These are phyloP conservation scores for Sinopyrophorus schimmeli DNA, from an alignment of 2,888 invertebrate species.

Conservation along the genomic window DNA sequence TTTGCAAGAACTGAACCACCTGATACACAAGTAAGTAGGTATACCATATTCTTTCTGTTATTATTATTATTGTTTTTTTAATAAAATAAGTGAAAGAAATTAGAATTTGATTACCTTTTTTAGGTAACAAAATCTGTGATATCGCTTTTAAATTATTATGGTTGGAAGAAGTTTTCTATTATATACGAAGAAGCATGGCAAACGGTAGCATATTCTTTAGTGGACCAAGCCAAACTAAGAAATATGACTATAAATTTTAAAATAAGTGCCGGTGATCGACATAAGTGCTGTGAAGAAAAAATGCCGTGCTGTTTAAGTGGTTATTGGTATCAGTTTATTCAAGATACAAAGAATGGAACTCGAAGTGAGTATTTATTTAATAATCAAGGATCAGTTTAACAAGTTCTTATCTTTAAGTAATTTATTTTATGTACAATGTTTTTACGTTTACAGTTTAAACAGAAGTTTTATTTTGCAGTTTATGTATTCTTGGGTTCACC, in stretches of 20 bases:
- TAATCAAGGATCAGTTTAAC: too few relatives aligned
- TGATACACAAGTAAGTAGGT: conserved; percentile 75
- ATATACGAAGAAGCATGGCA: conserved; percentile 80
- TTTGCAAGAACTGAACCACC: conserved; percentile 94
- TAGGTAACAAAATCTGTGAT: conserved; percentile 94
- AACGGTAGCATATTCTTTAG: conserved; percentile 80
- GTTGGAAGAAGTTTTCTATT: conserved; percentile 93
- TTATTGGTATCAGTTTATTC: conserved; percentile 82
- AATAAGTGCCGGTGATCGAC: conserved; percentile 69
- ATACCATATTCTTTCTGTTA: not conserved
- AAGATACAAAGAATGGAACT: conserved; percentile 83
- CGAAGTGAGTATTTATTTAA: conserved; percentile 64
- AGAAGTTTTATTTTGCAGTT: conserved; percentile 66
- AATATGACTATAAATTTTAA: conserved; percentile 86
- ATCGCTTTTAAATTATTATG: conserved; percentile 85
- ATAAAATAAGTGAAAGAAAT: too few relatives aligned
- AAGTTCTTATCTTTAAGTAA: not conserved
- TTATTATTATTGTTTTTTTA: too few relatives aligned
- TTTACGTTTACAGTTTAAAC: conserved; percentile 6
- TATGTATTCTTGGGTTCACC: conserved; percentile 92
- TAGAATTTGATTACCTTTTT: too few relatives aligned
- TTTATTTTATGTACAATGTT: too few relatives aligned
- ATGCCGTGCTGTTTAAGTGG: conserved; percentile 76
- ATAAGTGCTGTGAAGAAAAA: conserved; percentile 77
- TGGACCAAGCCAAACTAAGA: conserved; percentile 71